A percentile compares a stretch with the other conserved stretches of the same genome.
These are phyloP conservation scores for Polydrusus cervinus DNA, from an alignment of 2,888 invertebrate species.

Conservation along the genomic window DNA sequence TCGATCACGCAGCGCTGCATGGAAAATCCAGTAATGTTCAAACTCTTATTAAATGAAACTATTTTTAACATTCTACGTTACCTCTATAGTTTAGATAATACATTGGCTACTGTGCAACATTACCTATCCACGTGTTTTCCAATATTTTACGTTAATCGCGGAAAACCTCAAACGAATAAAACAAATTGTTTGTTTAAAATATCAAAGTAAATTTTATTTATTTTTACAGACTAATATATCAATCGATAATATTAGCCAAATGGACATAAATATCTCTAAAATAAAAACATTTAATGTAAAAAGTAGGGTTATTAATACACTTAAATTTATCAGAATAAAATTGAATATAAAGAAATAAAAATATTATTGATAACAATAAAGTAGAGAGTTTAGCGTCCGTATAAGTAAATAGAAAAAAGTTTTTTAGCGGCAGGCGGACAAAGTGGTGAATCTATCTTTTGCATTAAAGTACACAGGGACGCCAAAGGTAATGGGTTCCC, in stretches of 20 bases:
- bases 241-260: background rate
- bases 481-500: too few species aligned
- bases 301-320: background rate
- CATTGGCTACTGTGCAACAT: background rate
- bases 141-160: background rate
- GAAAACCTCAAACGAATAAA: slow-evolving; percentile 6
- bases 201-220: background rate
- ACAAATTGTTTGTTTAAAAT: slow-evolving; percentile 2
- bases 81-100: background rate
- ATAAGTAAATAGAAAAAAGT: too few species aligned
- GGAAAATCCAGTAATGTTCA: too few species aligned
- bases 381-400: too few species aligned
- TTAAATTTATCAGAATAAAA: background rate
- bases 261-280: background rate
- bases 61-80: background rate
- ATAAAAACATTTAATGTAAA: background rate
- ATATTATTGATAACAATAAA: too few species aligned
- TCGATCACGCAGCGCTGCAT: too few species aligned
- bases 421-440: too few species aligned
- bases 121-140: background rate
- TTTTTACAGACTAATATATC: slow-evolving; percentile 2
- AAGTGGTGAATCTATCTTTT: too few species aligned
- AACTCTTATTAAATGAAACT: background rate
- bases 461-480: too few species aligned
- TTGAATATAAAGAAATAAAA: too few species aligned